Evolutionary conservation across 2,888 invertebrate genomes (phyloP).

Genomic region (Nineta flava): DNA sequence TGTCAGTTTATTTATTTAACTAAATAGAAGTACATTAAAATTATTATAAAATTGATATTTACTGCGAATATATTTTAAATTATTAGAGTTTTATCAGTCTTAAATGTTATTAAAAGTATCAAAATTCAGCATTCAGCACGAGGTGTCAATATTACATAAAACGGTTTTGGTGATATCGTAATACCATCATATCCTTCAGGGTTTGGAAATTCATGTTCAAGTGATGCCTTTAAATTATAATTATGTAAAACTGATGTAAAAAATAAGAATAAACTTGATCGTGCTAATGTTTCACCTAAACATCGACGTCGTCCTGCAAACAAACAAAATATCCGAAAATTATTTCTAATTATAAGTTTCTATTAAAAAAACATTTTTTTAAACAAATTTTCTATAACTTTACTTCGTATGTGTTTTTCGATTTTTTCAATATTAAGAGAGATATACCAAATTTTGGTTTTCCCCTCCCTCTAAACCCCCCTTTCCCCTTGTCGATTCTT

Average conservation of each 20-base stretch:
- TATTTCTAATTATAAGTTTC: neutral
- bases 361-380: too few relatives aligned
- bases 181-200: conserved; percentile 22
- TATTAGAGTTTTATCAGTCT: too few relatives aligned
- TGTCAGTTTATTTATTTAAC: too few relatives aligned
- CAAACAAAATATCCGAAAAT: neutral
- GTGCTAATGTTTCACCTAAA: conserved; percentile 45
- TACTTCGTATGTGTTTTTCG: too few relatives aligned
- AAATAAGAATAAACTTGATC: conserved; percentile 40
- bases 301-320: conserved; percentile 44
- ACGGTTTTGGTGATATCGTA: conserved; percentile 24
- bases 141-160: conserved; percentile 17
- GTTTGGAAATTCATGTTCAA: conserved; percentile 14
- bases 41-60: neutral
- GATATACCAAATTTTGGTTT: too few relatives aligned
- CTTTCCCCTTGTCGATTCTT: too few relatives aligned
- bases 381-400: too few relatives aligned
- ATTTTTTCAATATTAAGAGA: too few relatives aligned
- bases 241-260: conserved; percentile 41
- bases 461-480: too few relatives aligned
- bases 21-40: neutral
- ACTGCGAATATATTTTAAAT: neutral
- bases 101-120: too few relatives aligned
- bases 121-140: conserved; percentile 7
- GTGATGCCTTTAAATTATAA: conserved; percentile 25